Evolutionary conservation across 2,113 vertebrate species (phyloP), one percentile per base, ranked within the genome.

Genomic region (Terrapene triunguis): DNA sequence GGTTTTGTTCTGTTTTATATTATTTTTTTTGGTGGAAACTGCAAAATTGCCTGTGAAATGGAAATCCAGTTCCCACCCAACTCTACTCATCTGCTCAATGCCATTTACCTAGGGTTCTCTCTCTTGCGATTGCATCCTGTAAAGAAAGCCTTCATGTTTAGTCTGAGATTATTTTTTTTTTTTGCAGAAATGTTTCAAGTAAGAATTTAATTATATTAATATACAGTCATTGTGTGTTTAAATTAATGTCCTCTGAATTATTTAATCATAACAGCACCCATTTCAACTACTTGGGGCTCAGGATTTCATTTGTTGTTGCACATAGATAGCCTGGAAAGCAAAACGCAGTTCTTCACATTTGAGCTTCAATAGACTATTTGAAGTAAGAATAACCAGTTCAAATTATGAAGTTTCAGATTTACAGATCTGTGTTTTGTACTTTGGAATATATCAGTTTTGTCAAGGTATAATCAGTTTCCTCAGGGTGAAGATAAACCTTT

Each of bases 301-400:
- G 32, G 76, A 80, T 94, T 95, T 53, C 3, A 55, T 91, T 92
- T 89, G 50, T 51, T 86, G 59, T 35, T 69, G n/a, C 9, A 82
- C 81, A 89, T 81, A 1, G 29, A 48, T 54, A 92, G 22, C 17
- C 87, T 87, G 93, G 32, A 88, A 92, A 62, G 76, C 86, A 80
- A 89, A 47, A 88, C 69, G 24, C 6, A 57, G 55, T 78, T 57
- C 81, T 80, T 65, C 5, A 35, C 55, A 9, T 6, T 54, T 55
- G 50, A 55, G 1, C 48, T 62, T 87, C 85, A 87, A 57, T 80
- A 91, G 87, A 14, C 29, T 55, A 57, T 10, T 80, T 29, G 50
- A 93, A 96, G 88, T 84, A 83, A 83, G 22, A 72, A 95, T 89
- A 92, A 53, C 13, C 82, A 91, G 91, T 92, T 95, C 76, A 8